phyloP scores from a whole-genome alignment of 2,113 vertebrate species.

The Mesoclemmys tuberculata region DNA sequence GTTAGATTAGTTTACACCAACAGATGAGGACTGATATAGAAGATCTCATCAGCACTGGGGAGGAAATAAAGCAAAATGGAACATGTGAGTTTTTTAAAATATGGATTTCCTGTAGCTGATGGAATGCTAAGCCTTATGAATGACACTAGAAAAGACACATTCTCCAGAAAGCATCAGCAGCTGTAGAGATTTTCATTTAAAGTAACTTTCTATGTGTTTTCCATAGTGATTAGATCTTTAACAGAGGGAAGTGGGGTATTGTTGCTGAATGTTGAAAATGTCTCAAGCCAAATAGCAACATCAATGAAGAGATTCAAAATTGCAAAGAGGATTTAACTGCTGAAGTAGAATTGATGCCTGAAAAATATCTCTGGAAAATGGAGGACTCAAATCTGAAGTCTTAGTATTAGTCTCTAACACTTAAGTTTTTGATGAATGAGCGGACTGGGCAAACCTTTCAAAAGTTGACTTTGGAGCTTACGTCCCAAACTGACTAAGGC shows the following conservation, averaged over 20 bases:
- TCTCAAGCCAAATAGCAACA: neutral
- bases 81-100: conserved; percentile 25
- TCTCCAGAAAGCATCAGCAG: neutral
- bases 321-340: neutral
- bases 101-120: accelerated
- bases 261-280: neutral
- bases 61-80: neutral
- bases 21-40: conserved; percentile 34
- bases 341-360: neutral
- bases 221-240: neutral
- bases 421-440: neutral
- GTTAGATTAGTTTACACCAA: neutral
- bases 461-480: neutral
- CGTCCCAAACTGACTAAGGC: neutral
- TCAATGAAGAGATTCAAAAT: neutral
- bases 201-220: neutral
- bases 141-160: neutral
- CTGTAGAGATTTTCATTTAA: neutral
- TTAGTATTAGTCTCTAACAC: neutral
- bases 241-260: neutral
- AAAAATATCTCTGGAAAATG: neutral
- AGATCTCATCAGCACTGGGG: neutral
- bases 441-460: neutral
- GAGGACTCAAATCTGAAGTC: neutral
- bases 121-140: neutral